Percentiles rank a stretch among this genome's conserved stretches.
These are phyloP conservation scores for Charaxes varanes DNA, from an alignment of 1,140 invertebrate genomes.

Conservation along the genomic window DNA sequence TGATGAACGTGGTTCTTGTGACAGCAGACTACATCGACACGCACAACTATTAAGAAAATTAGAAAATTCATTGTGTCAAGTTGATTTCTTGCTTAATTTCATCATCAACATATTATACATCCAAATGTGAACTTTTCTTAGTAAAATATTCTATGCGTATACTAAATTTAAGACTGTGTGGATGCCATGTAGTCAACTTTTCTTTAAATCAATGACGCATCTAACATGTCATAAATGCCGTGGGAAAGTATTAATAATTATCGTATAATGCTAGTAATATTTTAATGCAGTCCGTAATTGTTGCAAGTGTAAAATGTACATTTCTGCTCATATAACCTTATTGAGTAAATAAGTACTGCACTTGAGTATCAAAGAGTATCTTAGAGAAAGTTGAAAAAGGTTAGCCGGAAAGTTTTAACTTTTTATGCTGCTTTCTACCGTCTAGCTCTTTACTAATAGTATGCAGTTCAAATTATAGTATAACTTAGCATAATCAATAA, in stretches of 20 bases:
- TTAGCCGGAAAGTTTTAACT: too few species aligned
- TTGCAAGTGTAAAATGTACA: slow-evolving; percentile 3
- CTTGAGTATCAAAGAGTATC: too few species aligned
- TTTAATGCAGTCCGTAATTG: too few species aligned
- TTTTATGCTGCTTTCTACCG: too few species aligned
- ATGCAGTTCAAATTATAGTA: too few species aligned
- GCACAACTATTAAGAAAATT: slow-evolving; percentile 24
- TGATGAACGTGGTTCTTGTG: slow-evolving; percentile 64
- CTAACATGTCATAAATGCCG: slow-evolving; percentile 25
- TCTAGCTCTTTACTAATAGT: too few species aligned
- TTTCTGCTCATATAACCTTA: neutral
- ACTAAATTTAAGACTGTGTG: neutral
- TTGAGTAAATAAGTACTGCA: too few species aligned
- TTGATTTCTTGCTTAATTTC: neutral
- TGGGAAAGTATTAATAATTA: slow-evolving; percentile 30
- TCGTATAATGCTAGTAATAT: neutral
- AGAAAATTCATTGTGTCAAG: slow-evolving; percentile 7
- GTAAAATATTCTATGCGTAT: slow-evolving; percentile 1
- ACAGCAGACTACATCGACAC: slow-evolving; percentile 51
- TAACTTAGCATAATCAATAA: too few species aligned
- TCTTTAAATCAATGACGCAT: slow-evolving; percentile 32
- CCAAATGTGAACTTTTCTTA: too few species aligned
- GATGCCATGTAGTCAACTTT: slow-evolving; percentile 29
- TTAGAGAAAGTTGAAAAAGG: too few species aligned
- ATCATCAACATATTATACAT: neutral